These are phyloP conservation scores for Sebastes taczanowskii DNA, from an alignment of 2,797 vertebrate species.

Conservation along the genomic window DNA sequence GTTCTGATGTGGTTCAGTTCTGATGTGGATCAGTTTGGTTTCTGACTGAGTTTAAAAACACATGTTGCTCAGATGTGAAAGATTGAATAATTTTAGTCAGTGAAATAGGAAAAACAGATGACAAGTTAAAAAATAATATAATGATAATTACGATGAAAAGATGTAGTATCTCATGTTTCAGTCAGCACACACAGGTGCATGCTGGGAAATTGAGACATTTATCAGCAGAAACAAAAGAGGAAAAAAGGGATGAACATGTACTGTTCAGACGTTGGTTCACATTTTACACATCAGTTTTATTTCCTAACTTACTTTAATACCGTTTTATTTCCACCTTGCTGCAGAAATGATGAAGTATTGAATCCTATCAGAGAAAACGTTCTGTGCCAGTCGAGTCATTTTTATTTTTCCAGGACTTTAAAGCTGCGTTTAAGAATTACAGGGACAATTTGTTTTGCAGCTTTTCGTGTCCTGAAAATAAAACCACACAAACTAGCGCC, in stretches of 20 bases:
- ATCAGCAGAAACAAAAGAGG: not conserved
- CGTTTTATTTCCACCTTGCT: not conserved
- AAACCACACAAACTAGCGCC: not conserved
- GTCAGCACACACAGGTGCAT: not conserved
- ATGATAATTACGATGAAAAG: not conserved
- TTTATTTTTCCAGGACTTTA: not conserved
- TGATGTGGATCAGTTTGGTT: too few relatives aligned
- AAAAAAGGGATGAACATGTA: not conserved
- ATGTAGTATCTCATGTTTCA: not conserved
- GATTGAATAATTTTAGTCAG: not conserved
- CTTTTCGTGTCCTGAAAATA: not conserved
- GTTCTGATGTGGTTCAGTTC: not conserved
- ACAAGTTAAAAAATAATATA: not conserved
- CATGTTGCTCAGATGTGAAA: not conserved
- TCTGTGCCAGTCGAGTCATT: not conserved
- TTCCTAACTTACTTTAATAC: not conserved
- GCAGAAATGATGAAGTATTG: not conserved
- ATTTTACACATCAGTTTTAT: not conserved
- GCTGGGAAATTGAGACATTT: not conserved
- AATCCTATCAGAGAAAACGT: not conserved
- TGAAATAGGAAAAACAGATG: not conserved
- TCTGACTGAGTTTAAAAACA: not conserved
- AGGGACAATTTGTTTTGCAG: not conserved
- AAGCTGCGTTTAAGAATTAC: not conserved
- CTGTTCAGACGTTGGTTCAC: not conserved